Conservation (phyloP, 92 coral and sea anemone species). For the Palythoa heliodiscus region DNA sequence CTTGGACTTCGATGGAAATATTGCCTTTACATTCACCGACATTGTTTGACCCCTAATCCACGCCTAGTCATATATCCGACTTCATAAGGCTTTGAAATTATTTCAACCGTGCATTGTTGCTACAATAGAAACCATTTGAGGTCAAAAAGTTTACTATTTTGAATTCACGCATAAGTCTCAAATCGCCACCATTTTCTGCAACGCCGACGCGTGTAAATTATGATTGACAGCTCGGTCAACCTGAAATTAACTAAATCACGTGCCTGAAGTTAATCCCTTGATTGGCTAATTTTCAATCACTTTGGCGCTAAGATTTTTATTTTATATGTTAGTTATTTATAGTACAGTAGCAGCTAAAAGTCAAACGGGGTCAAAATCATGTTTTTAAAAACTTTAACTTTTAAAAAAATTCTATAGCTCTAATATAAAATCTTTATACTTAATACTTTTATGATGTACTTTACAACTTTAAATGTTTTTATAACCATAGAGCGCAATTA, state of each 20-base stretch:
- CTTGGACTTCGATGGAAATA: slow-evolving; percentile 82
- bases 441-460: too few relatives aligned
- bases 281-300: slow-evolving; percentile 40
- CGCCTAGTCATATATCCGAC: slow-evolving; percentile 53
- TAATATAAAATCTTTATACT: too few relatives aligned
- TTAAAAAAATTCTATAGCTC: too few relatives aligned
- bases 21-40: slow-evolving; percentile 76
- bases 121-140: slow-evolving; percentile 48
- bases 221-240: slow-evolving; percentile 49
- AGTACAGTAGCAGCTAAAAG: too few relatives aligned
- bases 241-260: slow-evolving; percentile 38
- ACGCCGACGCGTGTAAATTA: slow-evolving; percentile 20
- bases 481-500: too few relatives aligned
- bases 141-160: slow-evolving; percentile 59
- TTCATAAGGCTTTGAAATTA: slow-evolving; percentile 44
- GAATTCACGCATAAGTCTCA: slow-evolving; percentile 32
- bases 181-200: slow-evolving; percentile 58
- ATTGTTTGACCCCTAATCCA: slow-evolving; percentile 45
- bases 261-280: slow-evolving; percentile 20
- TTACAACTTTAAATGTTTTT: too few relatives aligned
- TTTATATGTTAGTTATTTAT: too few relatives aligned
- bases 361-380: too few relatives aligned
- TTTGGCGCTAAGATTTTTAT: neutral
- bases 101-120: slow-evolving; percentile 40
- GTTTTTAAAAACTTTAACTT: too few relatives aligned